Evolutionary conservation across 2,797 vertebrate genomes (phyloP), one percentile per base, ranked within the genome.

Genomic region (Menidia menidia): DNA sequence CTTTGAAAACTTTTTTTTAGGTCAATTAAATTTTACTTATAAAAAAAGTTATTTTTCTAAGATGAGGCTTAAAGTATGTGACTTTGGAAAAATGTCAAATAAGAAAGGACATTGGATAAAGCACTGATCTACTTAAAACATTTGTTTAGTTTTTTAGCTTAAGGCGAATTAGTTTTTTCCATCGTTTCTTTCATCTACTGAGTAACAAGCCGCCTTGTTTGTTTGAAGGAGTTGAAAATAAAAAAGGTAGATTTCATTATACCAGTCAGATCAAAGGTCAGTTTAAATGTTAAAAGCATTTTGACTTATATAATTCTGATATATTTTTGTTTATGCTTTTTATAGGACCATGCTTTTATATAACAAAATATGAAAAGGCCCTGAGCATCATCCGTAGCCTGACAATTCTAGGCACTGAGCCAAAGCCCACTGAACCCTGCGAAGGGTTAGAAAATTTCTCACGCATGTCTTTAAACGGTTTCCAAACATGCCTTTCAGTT

Each of bases 391-490:
- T 77, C 57, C 47, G 57, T 64, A 67, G 83, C 68, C 77, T 89
- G 87, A 89, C 54, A 84, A 83, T 89, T 93, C 92, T 60, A 93
- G 96, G 95, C 94, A 52, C 72, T 16, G 87, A 83, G 95, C 95
- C 95, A 96, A 93, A 87, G 74, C 87, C 79, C 66, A 77, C 77
- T 96, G 95, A 96, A 95, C 94, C 81, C 64, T 87, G 71, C 59
- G 14, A 91, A 87, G 94, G 95, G 96, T 96, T 95, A 95, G 90
- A 86, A 86, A 84, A 89, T 89, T 97, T 97, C 96, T 95, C 96
- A 97, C 88, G 95, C 92, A 84, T 60, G 76, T 87, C 81, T 87
- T 87, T 73, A 81, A 68, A 69, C 63, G 57, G 39, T 60, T 79
- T 85, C 51, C 44, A 32, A 75, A 56, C 33, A 10, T 61, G 56